Percentiles rank a stretch among this genome's conserved stretches.
Conservation (phyloP, 2,113 vertebrate genomes). For the Vicugna pacos region DNA sequence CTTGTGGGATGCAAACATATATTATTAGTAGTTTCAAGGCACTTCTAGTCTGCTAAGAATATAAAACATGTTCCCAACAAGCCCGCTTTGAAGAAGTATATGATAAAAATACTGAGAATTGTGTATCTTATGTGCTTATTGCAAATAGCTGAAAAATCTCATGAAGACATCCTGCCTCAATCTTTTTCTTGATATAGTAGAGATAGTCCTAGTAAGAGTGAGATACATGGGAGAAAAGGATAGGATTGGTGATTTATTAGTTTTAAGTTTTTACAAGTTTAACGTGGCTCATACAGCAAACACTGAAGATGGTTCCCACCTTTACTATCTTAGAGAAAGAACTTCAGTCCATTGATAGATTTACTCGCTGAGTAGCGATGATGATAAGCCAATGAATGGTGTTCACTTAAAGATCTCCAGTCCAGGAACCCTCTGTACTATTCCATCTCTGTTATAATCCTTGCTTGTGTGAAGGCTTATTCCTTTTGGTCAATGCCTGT, state of each 20-base stretch:
- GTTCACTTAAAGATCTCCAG: background rate
- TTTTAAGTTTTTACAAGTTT: background rate
- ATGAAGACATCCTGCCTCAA: background rate
- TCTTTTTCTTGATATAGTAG: background rate
- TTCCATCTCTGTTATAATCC: background rate
- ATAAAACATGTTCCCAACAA: background rate
- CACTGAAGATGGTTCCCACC: background rate
- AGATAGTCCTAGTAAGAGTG: background rate
- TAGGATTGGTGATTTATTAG: background rate
- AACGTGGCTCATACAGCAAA: background rate
- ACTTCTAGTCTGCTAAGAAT: background rate
- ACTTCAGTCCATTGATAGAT: background rate
- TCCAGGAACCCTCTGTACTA: background rate
- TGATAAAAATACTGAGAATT: background rate
- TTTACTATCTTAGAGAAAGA: background rate
- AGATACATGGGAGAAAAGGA: background rate
- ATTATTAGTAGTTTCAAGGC: slow-evolving; percentile 1
- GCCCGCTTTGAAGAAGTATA: background rate
- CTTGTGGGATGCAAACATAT: background rate
- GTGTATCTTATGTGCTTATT: background rate
- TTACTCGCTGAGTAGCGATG: background rate
- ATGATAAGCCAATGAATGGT: background rate
- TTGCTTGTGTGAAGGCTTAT: background rate
- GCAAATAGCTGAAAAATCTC: background rate
- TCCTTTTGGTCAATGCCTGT: slow-evolving; percentile 25